Evolutionary conservation across 2,888 invertebrate genomes (phyloP), one percentile per base, ranked within the genome.

Genomic region (Pachliopta kotzebuea): DNA sequence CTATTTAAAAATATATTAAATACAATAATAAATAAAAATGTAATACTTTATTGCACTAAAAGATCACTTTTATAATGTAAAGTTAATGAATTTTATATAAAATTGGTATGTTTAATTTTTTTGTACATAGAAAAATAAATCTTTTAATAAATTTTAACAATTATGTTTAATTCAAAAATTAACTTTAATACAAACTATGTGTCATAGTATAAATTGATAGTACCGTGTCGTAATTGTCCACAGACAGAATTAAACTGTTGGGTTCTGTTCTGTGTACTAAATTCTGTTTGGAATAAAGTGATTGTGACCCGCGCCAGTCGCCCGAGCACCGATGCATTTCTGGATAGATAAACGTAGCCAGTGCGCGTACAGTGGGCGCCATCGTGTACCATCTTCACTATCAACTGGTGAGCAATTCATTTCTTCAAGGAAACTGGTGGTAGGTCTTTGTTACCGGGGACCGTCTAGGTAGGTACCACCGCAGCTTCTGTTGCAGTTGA

Each of bases 311-410:
- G 45, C 23, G 65, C 67, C 62, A 60, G 67, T 65, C 70, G 53
- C 57, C 42, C 14, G 49, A 77, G 72, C 71, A 74, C 86, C 79
- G 80, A 96, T 96, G 96, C 96, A 96, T 95, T 96, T 96, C 93
- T 96, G 96, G 96, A 96, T 96, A 84, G 95, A 96, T 86, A 96
- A 96, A 89, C 95, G 95, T 79, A 94, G 95, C 84, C 95, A 95
- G 92, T 95, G 95, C 90, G 94, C 95, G 75, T 95, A 95, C 86
- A 93, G 92, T 80, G 95, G 95, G 78, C 93, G 95, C 77, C 94
- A 94, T 75, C 93, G 94, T 71, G 93, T 95, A 71, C 94, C 95
- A 70, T 93, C 95, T 64, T 94, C 95, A 52, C 81, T 95, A 72
- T 94, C 94, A 69, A 92, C 94, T 71, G 93, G 93, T 85, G 75